Base-by-base conservation (phyloP, 2,113 vertebrate species). In the Perca schrenkii region DNA sequence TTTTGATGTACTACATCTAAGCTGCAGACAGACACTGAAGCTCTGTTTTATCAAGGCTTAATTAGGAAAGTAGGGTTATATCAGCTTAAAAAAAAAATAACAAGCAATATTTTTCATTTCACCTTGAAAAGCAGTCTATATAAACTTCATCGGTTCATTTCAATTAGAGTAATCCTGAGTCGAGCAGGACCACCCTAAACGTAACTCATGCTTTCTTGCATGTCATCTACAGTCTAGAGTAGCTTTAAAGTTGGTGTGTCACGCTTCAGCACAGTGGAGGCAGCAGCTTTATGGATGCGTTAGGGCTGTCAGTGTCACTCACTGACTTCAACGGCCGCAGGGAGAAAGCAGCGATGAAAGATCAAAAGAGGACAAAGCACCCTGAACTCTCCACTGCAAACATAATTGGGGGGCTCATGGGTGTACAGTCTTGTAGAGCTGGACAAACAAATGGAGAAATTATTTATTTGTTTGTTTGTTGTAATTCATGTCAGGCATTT, bases 301-400 rank as follows among this genome's bases (percentile, higher is more conserved):
- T 65, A 54, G 79, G 40, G 67, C 76, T 54, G 66, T 36, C 46
- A 17, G 74, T 69, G 82, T 73, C 72, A 66, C 60, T 85, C 80
- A 28, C 58, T 71, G 67, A 74, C 71, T 77, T 80, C 28, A 15
- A 43, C 22, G 34, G 56, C 64, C 60, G 69, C 12, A 12, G 47
- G 71, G 60, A 74, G 77, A 74, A 58, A 80, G 80, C 66, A 81
- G 43, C 53, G 73, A 86, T 64, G 68, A 67, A 74, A 53, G 50
- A 84, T 79, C 65, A 74, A 79, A 84, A 76, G 79, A 76, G 62
- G 58, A 85, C 21, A 83, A 87, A 81, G 54, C 34, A 78, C 52
- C 69, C 43, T 28, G 73, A 87, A 73, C 63, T 83, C 73, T 52
- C 52, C 28, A 60, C 81, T 81, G 77, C 56, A 53, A 88, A 68